phyloP scores from a whole-genome alignment of 2,888 invertebrate genomes.

The Archips crataeganus region DNA sequence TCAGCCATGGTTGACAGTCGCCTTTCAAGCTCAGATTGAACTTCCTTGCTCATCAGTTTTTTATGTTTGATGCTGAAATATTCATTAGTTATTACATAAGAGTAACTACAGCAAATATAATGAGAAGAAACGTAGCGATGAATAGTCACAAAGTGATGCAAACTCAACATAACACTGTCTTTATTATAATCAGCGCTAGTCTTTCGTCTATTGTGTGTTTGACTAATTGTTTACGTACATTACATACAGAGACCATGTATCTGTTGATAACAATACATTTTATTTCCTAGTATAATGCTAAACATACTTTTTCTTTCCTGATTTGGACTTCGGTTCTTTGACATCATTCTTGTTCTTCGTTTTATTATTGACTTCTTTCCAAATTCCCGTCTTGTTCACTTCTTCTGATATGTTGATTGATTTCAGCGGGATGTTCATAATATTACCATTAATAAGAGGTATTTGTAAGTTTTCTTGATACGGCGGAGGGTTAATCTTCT shows the following conservation, averaged over 20 bases:
- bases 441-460: slow-evolving; percentile 94
- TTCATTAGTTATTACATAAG: not conserved
- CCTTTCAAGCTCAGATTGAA: slow-evolving; percentile 86
- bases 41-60: slow-evolving; percentile 89
- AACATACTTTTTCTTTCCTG: slow-evolving; percentile 77
- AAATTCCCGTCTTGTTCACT: slow-evolving; percentile 96
- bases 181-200: no score
- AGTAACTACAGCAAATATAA: no score
- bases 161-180: no score
- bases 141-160: no score
- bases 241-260: not conserved
- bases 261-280: no score
- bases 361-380: slow-evolving; percentile 94
- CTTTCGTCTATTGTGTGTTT: no score
- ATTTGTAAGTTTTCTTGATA: slow-evolving; percentile 92
- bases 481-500: slow-evolving; percentile 75
- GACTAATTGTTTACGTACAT: not conserved
- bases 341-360: slow-evolving; percentile 67
- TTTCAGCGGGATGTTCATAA: slow-evolving; percentile 94
- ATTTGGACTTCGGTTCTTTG: slow-evolving; percentile 71
- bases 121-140: no score
- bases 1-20: slow-evolving; percentile 95
- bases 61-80: slow-evolving; percentile 87
- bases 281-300: not conserved
- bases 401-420: slow-evolving; percentile 97